Base-by-base conservation (phyloP, 2,888 invertebrate genomes). In the Hirtodrosophila histrioides region DNA sequence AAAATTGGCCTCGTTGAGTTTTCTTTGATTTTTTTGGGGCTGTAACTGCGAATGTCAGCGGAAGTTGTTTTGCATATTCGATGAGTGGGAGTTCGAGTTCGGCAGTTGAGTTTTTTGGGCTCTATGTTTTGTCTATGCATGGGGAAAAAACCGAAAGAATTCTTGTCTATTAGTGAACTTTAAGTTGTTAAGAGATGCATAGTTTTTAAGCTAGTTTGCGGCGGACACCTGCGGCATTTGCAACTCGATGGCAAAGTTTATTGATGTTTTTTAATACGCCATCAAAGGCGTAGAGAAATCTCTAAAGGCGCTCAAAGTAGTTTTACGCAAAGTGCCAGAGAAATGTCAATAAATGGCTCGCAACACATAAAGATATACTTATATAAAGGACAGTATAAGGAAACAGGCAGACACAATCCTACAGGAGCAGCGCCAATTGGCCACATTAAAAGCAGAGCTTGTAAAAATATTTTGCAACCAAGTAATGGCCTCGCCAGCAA, bases 301-400 rank as follows among this genome's bases (percentile, higher is more conserved):
- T 69, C 62, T 10, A 61, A 69, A 69, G 82, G 62, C 58, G 44
- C 56, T 73, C 53, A 62, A 74, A 74, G 64, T 78, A 78, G 75
- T 81, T 81, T 73, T 62, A 74, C 75, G 64, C 74, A 77, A 77
- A 76, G 57, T 71, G 81, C 68, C 81, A 72, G 48, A 56, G 75
- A 78, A 81, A 78, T 74, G 65, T 58, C 82, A 74, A 82, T 77
- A 77, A 64, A 70, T 53, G 49, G 51, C 31, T 41, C 9, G 50
- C 31, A 51, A 37, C 17, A 46, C 58, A 56, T 61, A 49, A 67
- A 67, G 41, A 61, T 44, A 45, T 39, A 54, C 41, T 17, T 17
- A 17, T 17, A 33, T 36, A 50, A 41, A 33, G 23, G 12, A n/a
- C 10, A 5, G 3, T 9, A 1, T 17, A 9, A 35, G 4, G 11